These are phyloP conservation scores for Hyperopisus bebe DNA, from an alignment of 2,113 vertebrate genomes.

Conservation along the genomic window DNA sequence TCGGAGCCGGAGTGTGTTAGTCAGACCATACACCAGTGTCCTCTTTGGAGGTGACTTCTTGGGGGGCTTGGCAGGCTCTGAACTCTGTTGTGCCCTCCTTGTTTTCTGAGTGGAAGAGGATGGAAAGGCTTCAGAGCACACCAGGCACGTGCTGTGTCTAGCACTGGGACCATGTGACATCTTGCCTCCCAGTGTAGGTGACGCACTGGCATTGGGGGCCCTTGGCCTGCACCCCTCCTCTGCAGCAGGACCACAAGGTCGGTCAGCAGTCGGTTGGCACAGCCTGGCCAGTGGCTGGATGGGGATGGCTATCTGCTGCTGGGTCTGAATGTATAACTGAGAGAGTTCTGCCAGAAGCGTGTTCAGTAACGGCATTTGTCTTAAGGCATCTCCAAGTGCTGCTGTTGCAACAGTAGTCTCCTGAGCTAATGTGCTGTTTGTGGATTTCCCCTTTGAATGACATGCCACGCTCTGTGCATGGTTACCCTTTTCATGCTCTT, in stretches of 20 bases:
- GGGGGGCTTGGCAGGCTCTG: conserved; percentile 31
- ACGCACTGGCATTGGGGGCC: neutral
- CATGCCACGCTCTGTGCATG: neutral
- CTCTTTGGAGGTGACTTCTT: conserved; percentile 39
- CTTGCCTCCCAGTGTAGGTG: neutral
- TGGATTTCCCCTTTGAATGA: neutral
- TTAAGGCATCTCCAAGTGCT: conserved; percentile 40
- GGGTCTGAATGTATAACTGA: conserved; percentile 50
- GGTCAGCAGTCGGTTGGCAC: conserved; percentile 39
- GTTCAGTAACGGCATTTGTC: conserved; percentile 74
- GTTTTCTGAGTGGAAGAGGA: conserved; percentile 5
- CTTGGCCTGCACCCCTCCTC: conserved; percentile 3
- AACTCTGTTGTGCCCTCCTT: conserved; percentile 32
- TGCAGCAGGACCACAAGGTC: neutral
- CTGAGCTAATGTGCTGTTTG: neutral
- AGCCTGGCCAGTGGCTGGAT: conserved; percentile 56
- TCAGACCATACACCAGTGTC: conserved; percentile 71
- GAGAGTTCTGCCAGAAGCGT: conserved; percentile 77
- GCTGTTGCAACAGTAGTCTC: conserved; percentile 20
- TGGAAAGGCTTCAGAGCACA: conserved; percentile 20
- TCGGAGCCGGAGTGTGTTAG: conserved; percentile 74
- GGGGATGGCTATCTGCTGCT: conserved; percentile 35
- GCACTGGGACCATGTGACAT: conserved; percentile 17
- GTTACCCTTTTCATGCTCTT: conserved; percentile 25
- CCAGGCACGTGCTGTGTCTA: conserved; percentile 19